These are phyloP conservation scores for Volucella bombylans DNA, from an alignment of 2,888 invertebrate species.

Conservation along the genomic window DNA sequence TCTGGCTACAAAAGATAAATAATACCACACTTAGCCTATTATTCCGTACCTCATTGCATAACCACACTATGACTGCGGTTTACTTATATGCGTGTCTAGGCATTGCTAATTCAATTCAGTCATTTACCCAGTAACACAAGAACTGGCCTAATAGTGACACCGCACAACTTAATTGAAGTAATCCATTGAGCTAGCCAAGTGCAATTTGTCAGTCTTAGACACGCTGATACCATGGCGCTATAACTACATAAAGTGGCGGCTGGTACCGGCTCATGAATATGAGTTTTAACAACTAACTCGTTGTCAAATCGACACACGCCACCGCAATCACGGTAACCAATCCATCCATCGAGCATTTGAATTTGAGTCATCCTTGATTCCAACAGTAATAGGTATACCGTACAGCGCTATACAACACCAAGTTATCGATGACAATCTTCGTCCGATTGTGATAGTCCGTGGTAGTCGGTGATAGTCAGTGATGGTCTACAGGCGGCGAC, in stretches of 20 bases:
- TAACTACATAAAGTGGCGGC: constrained; percentile 19
- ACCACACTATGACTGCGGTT: background rate
- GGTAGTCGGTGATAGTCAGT: too few relatives aligned
- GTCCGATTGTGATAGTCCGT: constrained; percentile 1
- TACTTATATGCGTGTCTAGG: constrained; percentile 5
- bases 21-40: constrained; percentile 32
- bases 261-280: constrained; percentile 44
- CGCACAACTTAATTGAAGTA: constrained; percentile 39
- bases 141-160: constrained; percentile 8
- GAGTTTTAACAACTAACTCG: constrained; percentile 27
- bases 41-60: constrained; percentile 31
- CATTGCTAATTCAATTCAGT: constrained; percentile 18
- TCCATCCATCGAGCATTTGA: constrained; percentile 48
- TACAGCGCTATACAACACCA: constrained; percentile 31
- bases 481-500: background rate
- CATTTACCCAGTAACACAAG: background rate
- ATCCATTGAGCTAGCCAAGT: constrained; percentile 59
- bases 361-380: constrained; percentile 63
- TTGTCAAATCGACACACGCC: constrained; percentile 56
- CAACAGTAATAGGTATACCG: background rate
- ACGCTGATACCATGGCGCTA: constrained; percentile 35
- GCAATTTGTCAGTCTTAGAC: constrained; percentile 35
- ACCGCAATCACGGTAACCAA: constrained; percentile 8
- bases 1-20: constrained; percentile 26
- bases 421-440: constrained; percentile 51